Evolutionary conservation across 2,113 vertebrate species (phyloP).

Genomic region (Poicephalus gulielmi): DNA sequence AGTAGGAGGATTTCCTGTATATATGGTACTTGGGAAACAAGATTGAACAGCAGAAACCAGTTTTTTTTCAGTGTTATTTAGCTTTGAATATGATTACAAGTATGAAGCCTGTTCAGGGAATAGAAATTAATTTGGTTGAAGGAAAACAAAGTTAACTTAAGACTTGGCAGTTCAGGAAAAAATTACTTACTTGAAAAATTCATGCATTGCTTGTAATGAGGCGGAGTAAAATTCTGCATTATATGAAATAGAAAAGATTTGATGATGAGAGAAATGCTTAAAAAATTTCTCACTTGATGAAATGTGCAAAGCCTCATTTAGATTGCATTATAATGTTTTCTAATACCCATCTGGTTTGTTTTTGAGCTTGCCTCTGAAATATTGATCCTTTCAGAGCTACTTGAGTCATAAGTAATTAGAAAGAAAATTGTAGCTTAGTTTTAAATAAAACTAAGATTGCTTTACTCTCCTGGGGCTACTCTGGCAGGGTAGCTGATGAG

Average conservation of each 20-base stretch:
- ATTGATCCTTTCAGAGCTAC: conserved; percentile 23
- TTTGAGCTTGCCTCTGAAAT: conserved; percentile 32
- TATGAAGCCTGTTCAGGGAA: neutral
- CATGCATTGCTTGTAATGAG: neutral
- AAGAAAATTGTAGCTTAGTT: neutral
- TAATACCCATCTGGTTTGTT: neutral
- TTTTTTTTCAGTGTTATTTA: neutral
- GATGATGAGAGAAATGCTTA: neutral
- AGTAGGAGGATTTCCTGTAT: neutral
- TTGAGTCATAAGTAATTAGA: conserved; percentile 13
- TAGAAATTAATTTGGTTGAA: neutral
- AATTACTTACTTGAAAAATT: neutral
- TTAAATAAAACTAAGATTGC: neutral
- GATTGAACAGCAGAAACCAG: neutral
- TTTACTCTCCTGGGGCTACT: neutral
- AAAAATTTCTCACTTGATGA: conserved; percentile 27
- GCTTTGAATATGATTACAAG: neutral
- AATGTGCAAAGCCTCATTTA: conserved; percentile 22
- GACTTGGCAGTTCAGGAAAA: neutral
- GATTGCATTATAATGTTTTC: conserved; percentile 23
- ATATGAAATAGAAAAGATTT: neutral
- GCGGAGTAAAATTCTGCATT: neutral
- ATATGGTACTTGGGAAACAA: neutral
- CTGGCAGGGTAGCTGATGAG: neutral
- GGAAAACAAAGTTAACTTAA: neutral